Base-by-base conservation (phyloP, 2,888 invertebrate genomes). In the Rhingia campestris region DNA sequence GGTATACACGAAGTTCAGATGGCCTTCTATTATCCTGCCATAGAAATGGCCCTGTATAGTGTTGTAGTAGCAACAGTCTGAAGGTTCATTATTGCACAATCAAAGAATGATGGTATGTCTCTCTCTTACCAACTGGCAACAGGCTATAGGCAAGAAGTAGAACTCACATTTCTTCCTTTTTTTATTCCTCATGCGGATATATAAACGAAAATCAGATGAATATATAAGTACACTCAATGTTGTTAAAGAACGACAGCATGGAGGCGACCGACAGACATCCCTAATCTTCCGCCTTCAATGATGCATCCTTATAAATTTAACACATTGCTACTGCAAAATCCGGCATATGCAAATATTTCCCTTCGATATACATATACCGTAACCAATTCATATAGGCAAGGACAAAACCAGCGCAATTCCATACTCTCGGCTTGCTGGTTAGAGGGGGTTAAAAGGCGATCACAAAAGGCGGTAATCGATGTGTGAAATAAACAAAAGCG, bases 401-500 rank as follows among this genome's bases (percentile, higher is more conserved):
- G 76, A 66, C 54, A 72, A 66, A 81, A 22, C 22, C 22, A 22
- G 61, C 45, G 32, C 43, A 61, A 39, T 45, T 9, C 35, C 43
- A 32, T 33, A 22, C 22, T 47, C 10, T 59, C 37, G 10, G 2
- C 37, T 43, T 45, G 9, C 9, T 6, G 14, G 14, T 22, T 30
- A 30, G 64, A 22, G 10, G 32, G 32, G 32, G 37, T 14, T 9
- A 22, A 49, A 49, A 45, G 64, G 53, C 69, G 58, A 66, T 73
- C 72, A 75, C 88, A 89, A 88, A 89, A 89, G 89, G 87, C 87
- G 90, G 90, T 90, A 91, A 91, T 91, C 90, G 90, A 91, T 90
- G 90, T 90, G 89, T 87, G 90, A 89, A 90, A 91, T 91, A 91
- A 90, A 91, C 90, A 90, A 90, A 90, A 91, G 89, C 90, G 91